phyloP scores from a whole-genome alignment of 2,888 invertebrate species.

The Sarcophaga rosellei region DNA sequence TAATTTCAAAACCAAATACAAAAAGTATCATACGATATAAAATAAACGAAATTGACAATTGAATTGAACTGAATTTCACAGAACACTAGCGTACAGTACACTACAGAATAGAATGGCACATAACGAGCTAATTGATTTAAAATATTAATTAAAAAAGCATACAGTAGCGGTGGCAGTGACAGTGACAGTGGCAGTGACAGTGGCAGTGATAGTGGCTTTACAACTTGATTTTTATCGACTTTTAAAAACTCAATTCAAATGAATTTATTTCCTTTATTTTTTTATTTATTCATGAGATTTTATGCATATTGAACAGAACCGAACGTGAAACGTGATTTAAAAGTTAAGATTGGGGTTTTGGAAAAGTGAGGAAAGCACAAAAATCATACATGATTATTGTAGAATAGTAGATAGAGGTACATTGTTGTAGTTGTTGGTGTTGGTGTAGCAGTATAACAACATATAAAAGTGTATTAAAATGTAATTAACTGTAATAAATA shows the following conservation, averaged over 20 bases:
- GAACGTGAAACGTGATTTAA: no score
- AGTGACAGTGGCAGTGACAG: background rate
- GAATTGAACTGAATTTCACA: background rate
- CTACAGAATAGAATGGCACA: background rate
- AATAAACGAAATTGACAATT: conserved; percentile 29
- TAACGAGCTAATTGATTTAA: conserved; percentile 51
- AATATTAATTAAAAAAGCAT: conserved; percentile 60
- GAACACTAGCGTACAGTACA: background rate
- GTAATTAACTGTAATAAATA: conserved; percentile 66
- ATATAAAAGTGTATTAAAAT: conserved; percentile 63
- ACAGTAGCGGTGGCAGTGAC: conserved; percentile 9
- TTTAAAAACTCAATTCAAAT: background rate
- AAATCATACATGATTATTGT: no score
- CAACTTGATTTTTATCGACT: conserved; percentile 35
- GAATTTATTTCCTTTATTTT: background rate
- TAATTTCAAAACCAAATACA: background rate
- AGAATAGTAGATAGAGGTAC: background rate
- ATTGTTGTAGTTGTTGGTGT: no score
- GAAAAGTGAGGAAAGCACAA: background rate
- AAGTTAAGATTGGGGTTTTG: no score
- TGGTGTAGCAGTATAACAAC: background rate
- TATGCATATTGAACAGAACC: no score
- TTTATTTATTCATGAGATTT: background rate
- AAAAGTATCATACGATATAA: background rate
- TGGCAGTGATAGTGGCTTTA: background rate